phyloP scores from a whole-genome alignment of 2,888 invertebrate genomes.

The Epirrhoe alternata region DNA sequence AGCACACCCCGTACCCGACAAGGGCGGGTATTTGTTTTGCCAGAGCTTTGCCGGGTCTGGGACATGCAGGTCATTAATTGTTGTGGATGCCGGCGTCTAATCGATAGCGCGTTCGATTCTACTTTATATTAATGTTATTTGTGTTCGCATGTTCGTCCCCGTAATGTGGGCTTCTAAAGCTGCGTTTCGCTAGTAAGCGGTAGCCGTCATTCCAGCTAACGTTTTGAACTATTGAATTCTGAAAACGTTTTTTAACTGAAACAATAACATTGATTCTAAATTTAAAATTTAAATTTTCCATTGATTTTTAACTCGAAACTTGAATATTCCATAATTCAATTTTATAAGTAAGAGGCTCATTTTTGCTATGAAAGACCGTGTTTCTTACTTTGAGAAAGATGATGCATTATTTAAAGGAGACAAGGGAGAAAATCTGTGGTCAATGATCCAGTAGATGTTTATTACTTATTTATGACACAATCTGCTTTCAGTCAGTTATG shows the following conservation, averaged over 20 bases:
- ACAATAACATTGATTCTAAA: background rate
- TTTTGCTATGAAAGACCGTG: no score
- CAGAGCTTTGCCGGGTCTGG: slow-evolving; percentile 83
- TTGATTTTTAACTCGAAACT: no score
- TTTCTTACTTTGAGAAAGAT: no score
- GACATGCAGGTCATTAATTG: slow-evolving; percentile 86
- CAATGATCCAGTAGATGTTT: background rate
- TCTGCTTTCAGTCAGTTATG: background rate
- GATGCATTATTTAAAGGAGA: background rate
- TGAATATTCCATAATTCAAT: no score
- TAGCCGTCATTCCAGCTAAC: background rate
- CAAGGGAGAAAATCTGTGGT: background rate
- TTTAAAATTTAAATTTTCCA: no score
- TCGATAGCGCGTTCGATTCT: slow-evolving; percentile 84
- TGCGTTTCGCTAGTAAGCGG: slow-evolving; percentile 4
- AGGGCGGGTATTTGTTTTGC: slow-evolving; percentile 83
- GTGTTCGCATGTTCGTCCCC: slow-evolving; percentile 67
- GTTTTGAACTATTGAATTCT: no score
- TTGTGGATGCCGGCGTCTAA: slow-evolving; percentile 83
- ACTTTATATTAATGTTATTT: slow-evolving; percentile 85
- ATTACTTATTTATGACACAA: background rate
- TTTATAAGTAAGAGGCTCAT: no score
- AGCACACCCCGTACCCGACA: slow-evolving; percentile 72
- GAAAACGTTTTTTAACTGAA: background rate
- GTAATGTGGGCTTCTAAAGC: slow-evolving; percentile 44